phyloP scores from a whole-genome alignment of 64 coral and sea anemone species.

The Catalaphyllia jardinei region DNA sequence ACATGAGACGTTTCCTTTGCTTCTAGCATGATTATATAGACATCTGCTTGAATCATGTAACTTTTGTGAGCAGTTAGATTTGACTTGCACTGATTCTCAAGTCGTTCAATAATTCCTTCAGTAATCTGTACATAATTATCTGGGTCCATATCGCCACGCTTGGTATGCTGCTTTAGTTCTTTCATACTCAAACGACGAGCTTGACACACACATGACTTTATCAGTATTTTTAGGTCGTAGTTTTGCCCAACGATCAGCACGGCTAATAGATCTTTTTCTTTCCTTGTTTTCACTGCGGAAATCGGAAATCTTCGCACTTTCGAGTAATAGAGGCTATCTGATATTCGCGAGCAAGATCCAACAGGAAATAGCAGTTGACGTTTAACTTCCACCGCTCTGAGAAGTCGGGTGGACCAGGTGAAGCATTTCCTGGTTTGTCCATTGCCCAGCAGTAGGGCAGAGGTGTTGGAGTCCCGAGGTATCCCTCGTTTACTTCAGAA shows the following conservation, averaged over 20 bases:
- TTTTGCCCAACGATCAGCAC: neutral
- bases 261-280: neutral
- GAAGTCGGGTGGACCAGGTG: no score
- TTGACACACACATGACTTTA: neutral
- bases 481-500: no score
- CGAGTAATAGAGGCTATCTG: neutral
- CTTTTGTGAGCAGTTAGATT: neutral
- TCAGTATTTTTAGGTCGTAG: neutral
- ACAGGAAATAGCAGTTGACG: neutral
- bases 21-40: no score
- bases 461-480: no score
- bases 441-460: no score
- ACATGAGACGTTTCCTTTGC: no score
- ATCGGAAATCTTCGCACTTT: neutral
- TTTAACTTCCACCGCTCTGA: no score
- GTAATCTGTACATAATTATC: neutral
- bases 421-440: no score
- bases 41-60: no score
- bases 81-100: neutral
- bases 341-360: neutral
- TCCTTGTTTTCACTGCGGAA: neutral
- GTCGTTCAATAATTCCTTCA: neutral
- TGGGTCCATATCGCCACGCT: neutral
- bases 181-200: neutral
- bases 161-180: neutral